Percentiles rank a stretch among this genome's conserved stretches.
phyloP scores from a whole-genome alignment of 64 coral and sea anemone species.

The Pocillopora damicornis region DNA sequence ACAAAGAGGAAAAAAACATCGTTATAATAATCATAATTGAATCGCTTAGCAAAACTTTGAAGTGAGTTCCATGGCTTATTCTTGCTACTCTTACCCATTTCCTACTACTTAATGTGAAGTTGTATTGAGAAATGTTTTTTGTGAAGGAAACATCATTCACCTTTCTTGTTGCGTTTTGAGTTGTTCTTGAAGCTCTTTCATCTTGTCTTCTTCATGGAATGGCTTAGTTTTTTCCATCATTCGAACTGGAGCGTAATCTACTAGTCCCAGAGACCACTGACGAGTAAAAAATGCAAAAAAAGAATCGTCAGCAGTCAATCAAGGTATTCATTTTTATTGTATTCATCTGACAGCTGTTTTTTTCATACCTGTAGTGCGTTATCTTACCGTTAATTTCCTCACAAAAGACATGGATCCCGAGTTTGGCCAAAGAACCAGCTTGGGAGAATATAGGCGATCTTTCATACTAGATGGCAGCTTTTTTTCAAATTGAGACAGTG shows the following conservation, averaged over 20 bases:
- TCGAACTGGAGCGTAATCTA: not conserved
- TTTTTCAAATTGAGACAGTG: conserved; percentile 41
- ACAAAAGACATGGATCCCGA: conserved; percentile 14
- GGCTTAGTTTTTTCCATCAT: not conserved
- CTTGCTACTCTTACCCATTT: too few species aligned
- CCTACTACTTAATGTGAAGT: too few species aligned
- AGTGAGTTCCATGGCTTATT: too few species aligned
- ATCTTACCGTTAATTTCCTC: conserved; percentile 30
- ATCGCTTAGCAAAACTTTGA: too few species aligned
- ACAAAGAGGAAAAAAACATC: too few species aligned
- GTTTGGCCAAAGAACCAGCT: conserved; percentile 13
- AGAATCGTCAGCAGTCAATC: too few species aligned
- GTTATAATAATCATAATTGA: too few species aligned
- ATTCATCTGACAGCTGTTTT: too few species aligned
- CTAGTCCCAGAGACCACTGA: conserved; percentile 24
- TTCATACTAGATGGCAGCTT: conserved; percentile 2
- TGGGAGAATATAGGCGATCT: conserved; percentile 1
- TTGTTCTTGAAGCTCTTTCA: conserved; percentile 2
- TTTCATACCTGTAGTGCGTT: too few species aligned
- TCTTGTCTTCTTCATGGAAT: not conserved
- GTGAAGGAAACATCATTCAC: not conserved
- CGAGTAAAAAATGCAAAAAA: not conserved
- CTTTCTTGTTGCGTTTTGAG: not conserved
- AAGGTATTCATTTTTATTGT: too few species aligned
- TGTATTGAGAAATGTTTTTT: too few species aligned